Evolutionary conservation across 1,140 invertebrate genomes (phyloP).

Genomic region (Brachystomella parvula): DNA sequence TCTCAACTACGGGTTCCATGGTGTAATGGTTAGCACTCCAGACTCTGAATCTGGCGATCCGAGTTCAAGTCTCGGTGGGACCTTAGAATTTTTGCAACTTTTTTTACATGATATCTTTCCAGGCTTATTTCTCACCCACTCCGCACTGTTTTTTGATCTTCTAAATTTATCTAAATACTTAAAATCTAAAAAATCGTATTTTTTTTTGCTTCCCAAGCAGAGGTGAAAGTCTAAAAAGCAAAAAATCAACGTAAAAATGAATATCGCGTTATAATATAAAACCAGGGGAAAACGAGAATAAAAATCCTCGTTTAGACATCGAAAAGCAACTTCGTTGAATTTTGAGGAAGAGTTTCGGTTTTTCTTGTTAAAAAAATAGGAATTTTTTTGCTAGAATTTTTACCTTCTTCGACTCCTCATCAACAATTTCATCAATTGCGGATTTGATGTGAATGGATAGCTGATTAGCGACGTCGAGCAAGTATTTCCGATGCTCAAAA

Average conservation of each 20-base stretch:
- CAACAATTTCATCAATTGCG: constrained; percentile 53
- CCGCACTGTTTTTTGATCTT: too few relatives aligned
- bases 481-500: constrained; percentile 54
- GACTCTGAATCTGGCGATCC: constrained; percentile 51
- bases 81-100: constrained; percentile 19
- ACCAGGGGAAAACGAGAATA: too few relatives aligned
- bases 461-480: constrained; percentile 51
- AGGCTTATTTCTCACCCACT: too few relatives aligned
- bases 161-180: too few relatives aligned
- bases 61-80: constrained; percentile 45
- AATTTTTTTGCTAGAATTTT: constrained; percentile 7
- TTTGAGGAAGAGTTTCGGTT: too few relatives aligned
- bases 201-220: too few relatives aligned
- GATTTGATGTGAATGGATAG: constrained; percentile 48
- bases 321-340: too few relatives aligned
- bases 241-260: too few relatives aligned
- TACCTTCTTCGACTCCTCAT: constrained; percentile 47
- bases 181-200: too few relatives aligned
- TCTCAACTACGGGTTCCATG: constrained; percentile 38
- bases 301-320: too few relatives aligned
- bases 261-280: too few relatives aligned
- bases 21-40: constrained; percentile 52
- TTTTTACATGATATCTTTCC: background rate
- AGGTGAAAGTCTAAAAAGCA: too few relatives aligned
- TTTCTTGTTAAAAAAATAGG: background rate